These are phyloP conservation scores for Neuroterus valhalla DNA, from an alignment of 1,140 invertebrate genomes.

Conservation along the genomic window DNA sequence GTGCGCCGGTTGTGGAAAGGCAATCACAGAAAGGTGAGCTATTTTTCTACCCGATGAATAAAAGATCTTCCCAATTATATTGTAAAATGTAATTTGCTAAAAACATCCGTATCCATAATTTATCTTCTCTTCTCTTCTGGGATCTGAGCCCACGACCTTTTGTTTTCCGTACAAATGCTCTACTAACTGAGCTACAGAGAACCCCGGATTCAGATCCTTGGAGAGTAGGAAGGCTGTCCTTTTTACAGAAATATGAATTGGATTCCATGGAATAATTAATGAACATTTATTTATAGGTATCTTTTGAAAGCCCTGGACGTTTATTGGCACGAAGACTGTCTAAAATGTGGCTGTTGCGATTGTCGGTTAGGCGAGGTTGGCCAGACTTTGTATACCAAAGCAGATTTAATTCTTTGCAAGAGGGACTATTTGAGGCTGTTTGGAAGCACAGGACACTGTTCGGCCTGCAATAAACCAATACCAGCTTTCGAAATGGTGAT, in stretches of 20 bases:
- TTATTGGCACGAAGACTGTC: constrained; percentile 98
- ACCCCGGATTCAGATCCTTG: no score
- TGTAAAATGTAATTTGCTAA: constrained; percentile 34
- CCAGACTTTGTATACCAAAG: constrained; percentile 96
- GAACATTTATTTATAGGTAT: constrained; percentile 71
- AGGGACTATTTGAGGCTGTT: constrained; percentile 97
- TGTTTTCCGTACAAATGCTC: no score
- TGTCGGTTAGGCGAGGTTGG: constrained; percentile 98
- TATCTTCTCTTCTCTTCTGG: no score
- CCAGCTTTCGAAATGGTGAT: constrained; percentile 99
- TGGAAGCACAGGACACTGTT: constrained; percentile 93
- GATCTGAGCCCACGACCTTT: no score
- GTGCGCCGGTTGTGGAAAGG: constrained; percentile 90
- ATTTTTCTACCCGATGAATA: constrained; percentile 26
- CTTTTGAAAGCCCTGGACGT: constrained; percentile 91
- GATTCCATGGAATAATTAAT: constrained; percentile 13
- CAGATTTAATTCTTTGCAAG: constrained; percentile 97
- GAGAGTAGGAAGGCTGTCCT: no score
- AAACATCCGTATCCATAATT: not conserved
- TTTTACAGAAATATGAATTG: no score
- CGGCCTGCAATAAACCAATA: constrained; percentile 96
- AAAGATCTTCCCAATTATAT: constrained; percentile 29
- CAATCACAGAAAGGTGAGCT: constrained; percentile 86
- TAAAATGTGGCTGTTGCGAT: constrained; percentile 98
- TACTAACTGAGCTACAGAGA: constrained; percentile 44